A percentile compares a stretch with the other conserved stretches of the same genome.
phyloP scores from a whole-genome alignment of 2,113 vertebrate genomes.

The Paralichthys olivaceus region DNA sequence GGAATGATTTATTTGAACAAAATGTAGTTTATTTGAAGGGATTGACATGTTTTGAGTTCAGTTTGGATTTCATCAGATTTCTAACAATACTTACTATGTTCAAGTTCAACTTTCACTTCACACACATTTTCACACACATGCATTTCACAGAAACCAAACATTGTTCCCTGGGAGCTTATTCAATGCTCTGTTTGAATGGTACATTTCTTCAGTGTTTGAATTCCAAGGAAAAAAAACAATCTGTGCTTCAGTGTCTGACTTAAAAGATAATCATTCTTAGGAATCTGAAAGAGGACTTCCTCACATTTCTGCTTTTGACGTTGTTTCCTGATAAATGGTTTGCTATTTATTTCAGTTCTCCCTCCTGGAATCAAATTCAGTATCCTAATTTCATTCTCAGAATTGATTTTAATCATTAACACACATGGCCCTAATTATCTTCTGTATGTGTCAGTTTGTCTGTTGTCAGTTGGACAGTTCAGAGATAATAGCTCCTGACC shows the following conservation, averaged over 20 bases:
- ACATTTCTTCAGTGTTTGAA: too few relatives aligned
- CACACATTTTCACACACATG: not conserved
- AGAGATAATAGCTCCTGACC: not conserved
- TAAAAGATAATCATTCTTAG: too few relatives aligned
- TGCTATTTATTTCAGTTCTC: too few relatives aligned
- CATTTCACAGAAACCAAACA: not conserved
- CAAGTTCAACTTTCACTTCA: not conserved
- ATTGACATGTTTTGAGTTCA: not conserved
- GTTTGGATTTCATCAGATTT: not conserved
- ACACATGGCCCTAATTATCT: not conserved
- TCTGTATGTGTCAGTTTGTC: not conserved
- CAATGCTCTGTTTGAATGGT: not conserved
- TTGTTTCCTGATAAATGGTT: not conserved
- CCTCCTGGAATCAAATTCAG: too few relatives aligned
- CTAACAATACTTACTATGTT: not conserved
- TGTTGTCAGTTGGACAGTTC: conserved; percentile 3
- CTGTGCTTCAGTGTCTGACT: not conserved
- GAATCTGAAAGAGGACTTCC: not conserved
- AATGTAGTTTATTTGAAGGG: too few relatives aligned
- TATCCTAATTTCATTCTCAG: not conserved
- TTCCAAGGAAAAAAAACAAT: not conserved
- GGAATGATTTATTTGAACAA: too few relatives aligned
- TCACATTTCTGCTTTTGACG: not conserved
- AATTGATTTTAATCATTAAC: not conserved
- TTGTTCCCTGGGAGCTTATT: not conserved